phyloP scores from a whole-genome alignment of 2,113 vertebrate genomes.

The Gadus chalcogrammus region DNA sequence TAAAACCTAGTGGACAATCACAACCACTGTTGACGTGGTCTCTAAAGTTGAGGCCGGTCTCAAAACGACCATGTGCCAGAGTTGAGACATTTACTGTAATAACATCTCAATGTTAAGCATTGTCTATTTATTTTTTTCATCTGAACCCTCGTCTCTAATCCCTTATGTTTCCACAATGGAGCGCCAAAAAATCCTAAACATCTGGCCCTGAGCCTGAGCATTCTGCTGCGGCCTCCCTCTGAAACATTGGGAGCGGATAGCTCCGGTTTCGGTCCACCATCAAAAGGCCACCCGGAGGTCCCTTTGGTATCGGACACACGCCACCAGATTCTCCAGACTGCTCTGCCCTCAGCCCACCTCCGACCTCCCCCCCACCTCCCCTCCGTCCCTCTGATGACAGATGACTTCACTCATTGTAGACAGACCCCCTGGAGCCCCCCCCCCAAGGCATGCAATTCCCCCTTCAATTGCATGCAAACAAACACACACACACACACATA shows the following conservation, averaged over 20 bases:
- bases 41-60: too few species aligned
- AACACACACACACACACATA: conserved; percentile 9
- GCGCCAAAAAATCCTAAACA: conserved; percentile 37
- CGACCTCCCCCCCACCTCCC: neutral
- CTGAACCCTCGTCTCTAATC: conserved; percentile 22
- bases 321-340: conserved; percentile 1
- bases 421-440: conserved; percentile 32
- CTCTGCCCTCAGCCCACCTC: conserved; percentile 29
- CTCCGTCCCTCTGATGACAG: conserved; percentile 39
- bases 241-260: neutral
- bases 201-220: conserved; percentile 34
- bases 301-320: too few species aligned
- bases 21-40: too few species aligned
- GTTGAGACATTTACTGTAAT: too few species aligned
- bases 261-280: too few species aligned
- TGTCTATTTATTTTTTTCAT: conserved; percentile 10
- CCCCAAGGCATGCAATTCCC: conserved; percentile 47
- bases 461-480: conserved; percentile 14
- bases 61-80: too few species aligned
- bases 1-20: too few species aligned
- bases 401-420: conserved; percentile 60
- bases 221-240: conserved; percentile 12
- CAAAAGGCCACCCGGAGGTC: too few species aligned
- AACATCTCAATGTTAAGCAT: too few species aligned
- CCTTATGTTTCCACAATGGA: conserved; percentile 28